Conservation (phyloP, 2,113 vertebrate genomes). For the Ondatra zibethicus region DNA sequence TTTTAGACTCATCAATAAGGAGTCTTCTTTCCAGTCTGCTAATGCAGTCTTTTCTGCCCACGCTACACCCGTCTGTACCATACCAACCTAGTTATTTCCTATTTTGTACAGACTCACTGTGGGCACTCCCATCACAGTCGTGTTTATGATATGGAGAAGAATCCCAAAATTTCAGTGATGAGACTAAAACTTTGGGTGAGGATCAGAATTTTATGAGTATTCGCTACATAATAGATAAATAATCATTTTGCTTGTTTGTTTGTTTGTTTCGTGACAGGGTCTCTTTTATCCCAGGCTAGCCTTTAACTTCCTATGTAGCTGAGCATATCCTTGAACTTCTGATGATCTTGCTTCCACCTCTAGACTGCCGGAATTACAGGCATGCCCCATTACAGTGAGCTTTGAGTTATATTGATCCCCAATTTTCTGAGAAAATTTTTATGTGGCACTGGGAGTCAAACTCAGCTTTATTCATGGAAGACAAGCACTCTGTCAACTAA, state of each 20-base stretch:
- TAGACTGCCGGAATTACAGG: neutral
- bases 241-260: neutral
- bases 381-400: neutral
- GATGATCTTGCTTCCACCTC: neutral
- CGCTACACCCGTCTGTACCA: neutral
- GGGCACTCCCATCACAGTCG: neutral
- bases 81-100: neutral
- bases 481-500: neutral
- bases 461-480: neutral
- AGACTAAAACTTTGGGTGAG: neutral
- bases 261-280: neutral
- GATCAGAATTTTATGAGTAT: neutral
- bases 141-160: neutral
- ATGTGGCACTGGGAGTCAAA: neutral
- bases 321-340: neutral
- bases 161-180: neutral
- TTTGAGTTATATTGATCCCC: too few species aligned
- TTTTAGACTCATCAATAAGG: slow-evolving; percentile 9
- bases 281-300: neutral
- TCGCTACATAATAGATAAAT: neutral
- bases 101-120: neutral
- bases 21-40: neutral
- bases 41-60: neutral
- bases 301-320: neutral
- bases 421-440: neutral